Conservation (phyloP, 2,113 vertebrate species). For the Aviceda subcristata region DNA sequence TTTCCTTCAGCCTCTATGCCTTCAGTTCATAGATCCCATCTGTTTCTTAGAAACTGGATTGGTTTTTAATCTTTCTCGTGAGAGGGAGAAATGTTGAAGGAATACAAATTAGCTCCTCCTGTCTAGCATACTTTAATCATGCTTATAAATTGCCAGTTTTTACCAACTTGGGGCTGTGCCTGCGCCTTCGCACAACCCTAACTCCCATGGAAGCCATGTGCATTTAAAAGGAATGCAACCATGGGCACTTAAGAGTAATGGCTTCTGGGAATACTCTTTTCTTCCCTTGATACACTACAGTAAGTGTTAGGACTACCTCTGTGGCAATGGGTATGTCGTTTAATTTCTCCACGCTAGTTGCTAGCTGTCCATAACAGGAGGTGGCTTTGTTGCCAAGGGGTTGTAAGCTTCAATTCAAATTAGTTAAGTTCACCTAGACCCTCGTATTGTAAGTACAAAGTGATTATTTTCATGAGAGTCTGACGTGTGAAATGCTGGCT, state of each 20-base stretch:
- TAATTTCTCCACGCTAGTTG: not conserved
- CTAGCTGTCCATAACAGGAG: not conserved
- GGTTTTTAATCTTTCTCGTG: not conserved
- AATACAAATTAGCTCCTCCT: slow-evolving; percentile 31
- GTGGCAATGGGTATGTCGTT: not conserved
- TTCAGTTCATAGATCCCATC: not conserved
- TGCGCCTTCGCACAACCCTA: not conserved
- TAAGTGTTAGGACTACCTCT: not conserved
- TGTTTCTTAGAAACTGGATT: not conserved
- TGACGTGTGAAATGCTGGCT: fast-evolving
- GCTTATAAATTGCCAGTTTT: not conserved
- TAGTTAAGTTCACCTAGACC: not conserved
- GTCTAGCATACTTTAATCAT: not conserved
- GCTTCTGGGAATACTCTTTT: not conserved
- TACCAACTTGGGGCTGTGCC: not conserved
- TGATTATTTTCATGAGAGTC: not conserved
- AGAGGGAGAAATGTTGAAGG: not conserved
- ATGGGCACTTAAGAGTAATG: not conserved
- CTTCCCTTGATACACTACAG: not conserved
- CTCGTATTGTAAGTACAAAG: not conserved
- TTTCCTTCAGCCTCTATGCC: not conserved
- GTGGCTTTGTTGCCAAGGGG: not conserved
- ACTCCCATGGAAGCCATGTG: not conserved
- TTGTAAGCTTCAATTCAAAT: not conserved
- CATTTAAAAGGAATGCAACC: not conserved